These are phyloP conservation scores for Haplochromis burtoni DNA, from an alignment of 2,113 vertebrate genomes.

Conservation along the genomic window DNA sequence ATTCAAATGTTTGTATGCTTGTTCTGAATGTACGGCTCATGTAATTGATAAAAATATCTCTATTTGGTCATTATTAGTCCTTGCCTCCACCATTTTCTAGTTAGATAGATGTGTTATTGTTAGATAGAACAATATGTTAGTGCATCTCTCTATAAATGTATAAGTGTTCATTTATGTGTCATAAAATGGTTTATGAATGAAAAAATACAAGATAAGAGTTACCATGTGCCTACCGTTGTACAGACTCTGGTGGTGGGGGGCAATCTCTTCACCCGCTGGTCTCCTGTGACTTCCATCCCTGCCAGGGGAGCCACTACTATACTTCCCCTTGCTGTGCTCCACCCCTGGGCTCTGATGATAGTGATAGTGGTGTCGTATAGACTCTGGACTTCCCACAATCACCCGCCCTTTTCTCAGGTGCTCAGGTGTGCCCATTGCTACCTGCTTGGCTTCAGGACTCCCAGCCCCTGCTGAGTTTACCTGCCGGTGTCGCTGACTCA, in stretches of 20 bases:
- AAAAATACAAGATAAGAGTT: neutral
- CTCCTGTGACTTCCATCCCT: constrained; percentile 81
- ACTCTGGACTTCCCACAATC: constrained; percentile 81
- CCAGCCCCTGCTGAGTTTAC: constrained; percentile 35
- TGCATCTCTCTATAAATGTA: neutral
- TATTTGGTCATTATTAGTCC: neutral
- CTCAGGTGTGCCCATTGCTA: constrained; percentile 75
- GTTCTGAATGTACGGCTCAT: neutral
- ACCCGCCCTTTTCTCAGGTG: constrained; percentile 79
- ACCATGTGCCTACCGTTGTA: constrained; percentile 85
- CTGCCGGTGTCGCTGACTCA: constrained; percentile 79
- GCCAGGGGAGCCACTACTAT: constrained; percentile 60
- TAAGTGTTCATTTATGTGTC: neutral
- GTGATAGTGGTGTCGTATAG: constrained; percentile 81
- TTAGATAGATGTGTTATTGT: too few relatives aligned
- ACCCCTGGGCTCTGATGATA: constrained; percentile 72
- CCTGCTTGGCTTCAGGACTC: constrained; percentile 80
- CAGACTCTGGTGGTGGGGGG: constrained; percentile 79
- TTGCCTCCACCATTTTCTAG: neutral
- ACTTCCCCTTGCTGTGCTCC: constrained; percentile 77
- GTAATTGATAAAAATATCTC: neutral
- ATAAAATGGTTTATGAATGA: neutral
- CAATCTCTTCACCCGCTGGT: constrained; percentile 75
- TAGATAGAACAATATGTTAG: neutral
- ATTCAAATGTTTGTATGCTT: neutral